Evolutionary conservation across 2,797 vertebrate genomes (phyloP), one percentile per base, ranked within the genome.

Genomic region (Tolypeutes matacus): DNA sequence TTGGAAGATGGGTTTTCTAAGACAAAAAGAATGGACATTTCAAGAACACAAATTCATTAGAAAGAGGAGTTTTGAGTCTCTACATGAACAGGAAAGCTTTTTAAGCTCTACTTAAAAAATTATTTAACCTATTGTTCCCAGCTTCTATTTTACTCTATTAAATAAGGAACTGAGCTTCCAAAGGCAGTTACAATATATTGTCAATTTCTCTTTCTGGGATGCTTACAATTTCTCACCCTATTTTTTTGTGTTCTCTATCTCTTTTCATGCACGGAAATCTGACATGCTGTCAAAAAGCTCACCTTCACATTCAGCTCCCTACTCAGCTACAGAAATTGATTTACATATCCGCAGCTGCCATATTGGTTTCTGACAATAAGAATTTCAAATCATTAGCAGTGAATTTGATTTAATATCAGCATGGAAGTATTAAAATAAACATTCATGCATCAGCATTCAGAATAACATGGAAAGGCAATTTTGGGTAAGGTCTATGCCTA

Each of bases 61-160:
- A 86, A 78, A 86, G 70, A 75, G 27, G 87, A 96, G 14, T 81
- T 96, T 91, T 91, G 88, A 94, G 94, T 51, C 46, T 96, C 51
- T 89, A 87, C 81, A 67, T 12, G 64, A 85, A 93, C 51, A 94
- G 78, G 56, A 94, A 98, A 93, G 84, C 86, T 97, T 97, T 87
- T 91, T 96, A 96, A 96, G 97, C 62, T 73, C 36, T 73, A 51
- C 78, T 86, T 80, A 0, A 77, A 92, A 87, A 87, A 70, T 60
- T 36, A 87, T 84, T 95, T 95, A 93, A 80, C 42, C 62, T 87
- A 9, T 83, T 94, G 42, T 83, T 88, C 7, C 25, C n/a, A 81
- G 62, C 21, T 87, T 95, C 53, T 93, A 60, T 72, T 96, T 94
- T 36, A 78, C 31, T 49, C 15, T 49, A 58, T 51, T 90, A 62